These are phyloP conservation scores for Sylvicola fuscatus DNA, from an alignment of 2,888 invertebrate species.

Conservation along the genomic window DNA sequence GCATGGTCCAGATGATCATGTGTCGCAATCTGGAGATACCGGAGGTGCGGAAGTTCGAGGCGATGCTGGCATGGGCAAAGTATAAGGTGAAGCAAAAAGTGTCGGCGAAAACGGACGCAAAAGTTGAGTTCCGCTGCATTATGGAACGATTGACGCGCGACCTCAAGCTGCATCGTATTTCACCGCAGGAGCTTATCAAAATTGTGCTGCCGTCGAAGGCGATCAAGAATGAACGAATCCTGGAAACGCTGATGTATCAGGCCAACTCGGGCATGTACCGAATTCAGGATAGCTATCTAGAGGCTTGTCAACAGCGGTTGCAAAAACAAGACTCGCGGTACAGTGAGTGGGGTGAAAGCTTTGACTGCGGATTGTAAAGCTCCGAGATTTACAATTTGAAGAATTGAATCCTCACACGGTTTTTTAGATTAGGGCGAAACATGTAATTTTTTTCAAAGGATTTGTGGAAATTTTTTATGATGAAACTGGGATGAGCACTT, in stretches of 20 bases:
- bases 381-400: too few species aligned
- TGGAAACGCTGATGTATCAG: conserved; percentile 84
- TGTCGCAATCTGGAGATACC: conserved; percentile 74
- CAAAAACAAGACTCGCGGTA: conserved; percentile 77
- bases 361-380: conserved; percentile 47
- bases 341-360: conserved; percentile 55
- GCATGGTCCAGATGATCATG: conserved; percentile 90
- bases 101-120: conserved; percentile 62
- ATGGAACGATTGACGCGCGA: conserved; percentile 83
- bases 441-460: too few species aligned
- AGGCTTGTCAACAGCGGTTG: conserved; percentile 68
- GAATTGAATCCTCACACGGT: too few species aligned
- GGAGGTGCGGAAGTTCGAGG: conserved; percentile 80
- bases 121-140: conserved; percentile 76
- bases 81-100: conserved; percentile 56
- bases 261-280: conserved; percentile 85
- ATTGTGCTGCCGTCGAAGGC: conserved; percentile 84
- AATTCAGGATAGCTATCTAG: conserved; percentile 70
- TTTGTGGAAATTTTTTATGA: too few species aligned
- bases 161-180: conserved; percentile 72
- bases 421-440: too few species aligned
- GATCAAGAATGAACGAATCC: conserved; percentile 75
- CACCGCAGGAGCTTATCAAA: conserved; percentile 81
- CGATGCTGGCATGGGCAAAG: conserved; percentile 79
- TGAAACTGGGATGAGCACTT: too few species aligned